These are phyloP conservation scores for Pygocentrus nattereri DNA, from an alignment of 2,797 vertebrate species.

Conservation along the genomic window DNA sequence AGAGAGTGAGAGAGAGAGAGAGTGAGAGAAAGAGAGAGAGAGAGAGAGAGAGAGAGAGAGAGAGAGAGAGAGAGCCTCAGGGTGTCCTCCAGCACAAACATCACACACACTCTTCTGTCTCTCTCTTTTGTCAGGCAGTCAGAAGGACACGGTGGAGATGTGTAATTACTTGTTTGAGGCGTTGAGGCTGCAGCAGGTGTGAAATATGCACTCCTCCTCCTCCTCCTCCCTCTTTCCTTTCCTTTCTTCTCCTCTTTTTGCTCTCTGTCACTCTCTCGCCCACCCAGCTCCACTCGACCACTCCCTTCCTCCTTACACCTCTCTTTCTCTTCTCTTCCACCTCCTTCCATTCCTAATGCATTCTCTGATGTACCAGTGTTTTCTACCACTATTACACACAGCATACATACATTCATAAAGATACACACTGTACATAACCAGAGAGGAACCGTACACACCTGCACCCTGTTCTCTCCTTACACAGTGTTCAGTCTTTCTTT, in stretches of 20 bases:
- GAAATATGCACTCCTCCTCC: conserved; percentile 67
- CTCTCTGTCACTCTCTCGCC: conserved; percentile 34
- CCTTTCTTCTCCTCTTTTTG: conserved; percentile 32
- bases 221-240: conserved; percentile 34
- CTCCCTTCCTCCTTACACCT: conserved; percentile 19
- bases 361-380: neutral
- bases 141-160: conserved; percentile 71
- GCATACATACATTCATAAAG: neutral
- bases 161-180: conserved; percentile 74
- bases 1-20: conserved; percentile 10
- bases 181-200: conserved; percentile 78
- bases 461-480: neutral
- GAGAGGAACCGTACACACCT: neutral
- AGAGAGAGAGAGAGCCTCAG: conserved; percentile 40
- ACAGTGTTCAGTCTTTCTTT: neutral
- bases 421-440: too few species aligned
- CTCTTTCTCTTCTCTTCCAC: conserved; percentile 25
- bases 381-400: neutral
- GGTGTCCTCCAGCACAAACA: conserved; percentile 58
- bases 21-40: too few species aligned
- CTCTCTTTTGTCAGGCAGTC: conserved; percentile 64
- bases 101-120: conserved; percentile 48
- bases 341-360: neutral
- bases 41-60: conserved; percentile 7
- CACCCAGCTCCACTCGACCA: conserved; percentile 21